These are phyloP conservation scores for Carcharodon carcharias DNA, from an alignment of 2,797 vertebrate species.

Conservation along the genomic window DNA sequence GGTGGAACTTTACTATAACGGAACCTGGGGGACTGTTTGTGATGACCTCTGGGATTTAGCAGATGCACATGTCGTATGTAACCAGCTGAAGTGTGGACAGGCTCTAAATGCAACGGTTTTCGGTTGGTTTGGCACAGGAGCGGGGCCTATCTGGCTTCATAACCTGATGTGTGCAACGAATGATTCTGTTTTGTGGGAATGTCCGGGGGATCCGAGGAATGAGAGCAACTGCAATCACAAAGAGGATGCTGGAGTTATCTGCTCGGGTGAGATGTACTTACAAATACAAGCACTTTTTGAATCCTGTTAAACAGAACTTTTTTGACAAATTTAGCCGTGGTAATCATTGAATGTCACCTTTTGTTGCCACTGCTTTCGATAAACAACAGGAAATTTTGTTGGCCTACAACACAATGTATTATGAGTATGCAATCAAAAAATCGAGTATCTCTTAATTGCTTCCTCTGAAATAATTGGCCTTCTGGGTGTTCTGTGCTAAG, in stretches of 20 bases:
- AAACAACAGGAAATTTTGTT: neutral
- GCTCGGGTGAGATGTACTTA: slow-evolving; percentile 49
- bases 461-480: neutral
- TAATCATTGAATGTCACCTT: neutral
- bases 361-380: neutral
- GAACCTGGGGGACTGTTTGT: slow-evolving; percentile 56
- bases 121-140: slow-evolving; percentile 46
- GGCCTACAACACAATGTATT: neutral
- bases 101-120: slow-evolving; percentile 41
- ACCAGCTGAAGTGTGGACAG: slow-evolving; percentile 51
- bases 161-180: slow-evolving; percentile 46
- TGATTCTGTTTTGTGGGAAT: slow-evolving; percentile 51
- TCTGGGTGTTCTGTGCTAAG: neutral
- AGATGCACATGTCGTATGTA: slow-evolving; percentile 51
- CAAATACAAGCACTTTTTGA: neutral
- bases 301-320: neutral
- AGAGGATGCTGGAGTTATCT: slow-evolving; percentile 57
- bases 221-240: slow-evolving; percentile 51
- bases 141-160: slow-evolving; percentile 52
- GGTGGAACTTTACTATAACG: slow-evolving; percentile 52
- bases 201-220: slow-evolving; percentile 44
- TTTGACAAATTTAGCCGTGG: neutral
- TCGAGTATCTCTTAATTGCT: neutral
- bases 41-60: slow-evolving; percentile 52
- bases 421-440: neutral